Base-by-base conservation (phyloP, 2,797 vertebrate genomes). In the Syngnathus acus region DNA sequence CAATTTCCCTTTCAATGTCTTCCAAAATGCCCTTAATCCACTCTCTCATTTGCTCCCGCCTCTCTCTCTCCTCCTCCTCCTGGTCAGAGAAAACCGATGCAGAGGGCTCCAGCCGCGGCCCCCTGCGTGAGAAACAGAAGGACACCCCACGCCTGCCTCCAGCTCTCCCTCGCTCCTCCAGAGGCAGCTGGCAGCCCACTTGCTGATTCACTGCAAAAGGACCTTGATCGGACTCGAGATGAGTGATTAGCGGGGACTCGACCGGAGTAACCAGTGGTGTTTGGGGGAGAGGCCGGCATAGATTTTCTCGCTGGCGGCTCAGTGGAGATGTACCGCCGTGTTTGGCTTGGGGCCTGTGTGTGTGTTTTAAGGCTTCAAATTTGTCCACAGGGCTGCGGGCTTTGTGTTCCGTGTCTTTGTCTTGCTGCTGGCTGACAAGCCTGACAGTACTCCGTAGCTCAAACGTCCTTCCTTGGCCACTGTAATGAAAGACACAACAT, bases 71-170 rank as follows among this genome's bases (percentile, higher is more conserved):
- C 72, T 98, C 96, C 76, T 99, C 96, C 57, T 91, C 87, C 50
- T 90, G 91, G 87, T 99, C 97, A 3, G 92, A 96, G 84, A 99
- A 99, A 80, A 98, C 94, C 0, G 97, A 95, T 19, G 97, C 97
- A 1, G 93, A 97, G 32, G 96, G 98, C 78, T 99, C 95, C 9
- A 99, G 92, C 78, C 93, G 94, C 72, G 94, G 88, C 67, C 93
- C 93, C 76, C 96, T 94, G 82, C 92, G 95, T 43, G 95, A 97
- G 82, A 99, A 98, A 50, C 95, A 98, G 86, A 99, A 99, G 17
- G 97, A 99, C 72, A 99, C 93, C 21, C 97, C 95, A 1, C 90
- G 86, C 48, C 94, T 92, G 70, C 90, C 82, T 45, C 83, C 84
- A 2, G 70, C 78, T 62, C 68, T 77, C 40, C 67, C 80, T 63